Base-by-base conservation (phyloP, 2,888 invertebrate species). In the Epistrophe grossulariae region DNA sequence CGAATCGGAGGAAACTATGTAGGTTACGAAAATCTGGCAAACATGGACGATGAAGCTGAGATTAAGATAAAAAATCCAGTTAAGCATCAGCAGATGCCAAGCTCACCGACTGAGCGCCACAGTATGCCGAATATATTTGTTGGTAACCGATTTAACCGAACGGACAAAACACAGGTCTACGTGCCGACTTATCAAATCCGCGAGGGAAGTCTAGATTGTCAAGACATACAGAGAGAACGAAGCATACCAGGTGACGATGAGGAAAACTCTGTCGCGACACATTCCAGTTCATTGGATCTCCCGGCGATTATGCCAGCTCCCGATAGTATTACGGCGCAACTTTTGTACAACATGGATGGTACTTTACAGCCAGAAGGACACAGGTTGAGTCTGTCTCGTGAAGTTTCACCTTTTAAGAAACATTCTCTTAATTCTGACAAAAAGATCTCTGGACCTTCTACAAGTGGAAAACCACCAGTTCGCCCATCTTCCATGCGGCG, bases 21-120 rank as follows among this genome's bases (percentile, higher is more conserved):
- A 92, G 95, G 95, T 11, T 96, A 95, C 90, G 96, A 96, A 91
- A 95, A 96, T 93, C 92, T 96, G 88, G 94, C 94, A 13, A 94
- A 95, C 91, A 94, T 96, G 90, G 94, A 95, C 90, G 95, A 94
- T 90, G 94, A 94, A 91, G 93, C 93, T 11, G 94, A 94, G 91
- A 94, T 95, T 55, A 93, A 93, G 88, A 93, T 92, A 1, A 72
- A 82, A 10, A 76, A 82, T 62, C 85, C 84, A 8, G 35, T 66
- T 15, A 57, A 64, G 8, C 68, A 72, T 1, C 62, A 40, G 10
- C 93, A 43, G 57, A 92, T 88, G n/a, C 77, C 87, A 1, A 76
- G 52, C 24, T 90, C 89, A 4, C 89, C 89, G 88, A 93, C 85
- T 10, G 94, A 94, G 43, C 93, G 96, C 38, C 95, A 95, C 89